Evolutionary conservation across 2,113 vertebrate genomes (phyloP), one percentile per base, ranked within the genome.

Genomic region (Thunnus maccoyii): DNA sequence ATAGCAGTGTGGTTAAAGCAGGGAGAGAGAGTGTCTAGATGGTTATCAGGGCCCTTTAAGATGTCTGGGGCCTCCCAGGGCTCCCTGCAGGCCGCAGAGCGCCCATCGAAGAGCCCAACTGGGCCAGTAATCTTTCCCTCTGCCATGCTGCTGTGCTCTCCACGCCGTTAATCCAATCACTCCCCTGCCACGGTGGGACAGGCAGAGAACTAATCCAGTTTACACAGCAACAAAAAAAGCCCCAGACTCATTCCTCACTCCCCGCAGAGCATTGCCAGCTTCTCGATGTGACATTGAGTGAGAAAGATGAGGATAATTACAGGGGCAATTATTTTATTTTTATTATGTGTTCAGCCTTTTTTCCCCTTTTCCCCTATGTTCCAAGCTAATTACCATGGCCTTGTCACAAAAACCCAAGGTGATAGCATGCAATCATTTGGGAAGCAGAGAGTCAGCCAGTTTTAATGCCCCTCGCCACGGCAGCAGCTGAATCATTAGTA

Each of bases 221-320:
- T 94, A 93, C 80, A 93, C 86, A 86, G 91, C 90, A 92, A 91
- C 87, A 90, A 78, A 60, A 73, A 88, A 85, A 80, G 69, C 69
- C 88, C 78, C 78, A 85, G 73, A 86, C 86, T 92, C 88, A 88
- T 94, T 91, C 82, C 83, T 83, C 86, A 84, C 81, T 89, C 86
- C 85, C 86, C 62, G 50, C 83, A 72, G 83, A 85, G 76, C 81
- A 68, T 64, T 73, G 82, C 85, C 86, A 80, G 85, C 86, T 70
- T 85, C 88, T 78, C 85, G 18, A 64, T 81, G 86, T 91, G 91
- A 90, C 91, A 85, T 91, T 85, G 91, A 93, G 88, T 80, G 82
- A 90, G 86, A 92, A 92, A 94, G 94, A 95, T 94, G 91, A 86
- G 93, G 85, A 86, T 93, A 95, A 96, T 96, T 95, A 95, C 82